Conservation (phyloP, 2,888 invertebrate species). For the Aphrophora alni region DNA sequence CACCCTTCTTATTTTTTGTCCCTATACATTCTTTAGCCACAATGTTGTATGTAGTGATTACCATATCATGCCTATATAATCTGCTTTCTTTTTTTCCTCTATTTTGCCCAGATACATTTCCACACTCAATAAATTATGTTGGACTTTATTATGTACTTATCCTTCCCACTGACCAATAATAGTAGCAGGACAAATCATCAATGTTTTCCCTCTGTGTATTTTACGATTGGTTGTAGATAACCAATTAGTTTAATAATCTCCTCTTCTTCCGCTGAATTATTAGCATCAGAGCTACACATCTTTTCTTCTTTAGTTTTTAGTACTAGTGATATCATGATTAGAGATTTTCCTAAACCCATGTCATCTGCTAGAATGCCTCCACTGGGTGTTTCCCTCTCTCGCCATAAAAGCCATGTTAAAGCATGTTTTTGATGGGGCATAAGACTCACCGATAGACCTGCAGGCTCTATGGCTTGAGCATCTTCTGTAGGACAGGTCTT, state of each 20-base stretch:
- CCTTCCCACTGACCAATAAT: constrained; percentile 89
- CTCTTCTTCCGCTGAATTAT: too few species aligned
- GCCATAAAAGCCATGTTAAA: too few species aligned
- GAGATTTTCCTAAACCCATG: too few species aligned
- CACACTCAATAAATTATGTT: constrained; percentile 66
- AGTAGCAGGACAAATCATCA: constrained; percentile 95
- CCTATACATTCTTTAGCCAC: constrained; percentile 63
- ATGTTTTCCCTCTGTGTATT: constrained; percentile 68
- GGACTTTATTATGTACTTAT: constrained; percentile 73
- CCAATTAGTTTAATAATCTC: not conserved
- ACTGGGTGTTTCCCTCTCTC: too few species aligned
- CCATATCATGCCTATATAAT: constrained; percentile 77
- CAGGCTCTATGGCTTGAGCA: too few species aligned
- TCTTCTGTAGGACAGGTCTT: too few species aligned
- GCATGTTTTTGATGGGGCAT: constrained; percentile 89
- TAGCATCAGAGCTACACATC: constrained; percentile 70
- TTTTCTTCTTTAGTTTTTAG: too few species aligned
- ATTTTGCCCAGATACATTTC: constrained; percentile 78
- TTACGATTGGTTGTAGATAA: constrained; percentile 38
- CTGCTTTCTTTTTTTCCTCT: constrained; percentile 67
- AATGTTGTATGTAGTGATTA: constrained; percentile 88
- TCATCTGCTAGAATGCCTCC: constrained; percentile 82
- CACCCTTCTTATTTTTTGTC: constrained; percentile 2
- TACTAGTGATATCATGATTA: constrained; percentile 90
- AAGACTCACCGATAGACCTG: too few species aligned